These are phyloP conservation scores for Pristionchus arcanus DNA, from an alignment of 2,888 invertebrate species.

Conservation along the genomic window DNA sequence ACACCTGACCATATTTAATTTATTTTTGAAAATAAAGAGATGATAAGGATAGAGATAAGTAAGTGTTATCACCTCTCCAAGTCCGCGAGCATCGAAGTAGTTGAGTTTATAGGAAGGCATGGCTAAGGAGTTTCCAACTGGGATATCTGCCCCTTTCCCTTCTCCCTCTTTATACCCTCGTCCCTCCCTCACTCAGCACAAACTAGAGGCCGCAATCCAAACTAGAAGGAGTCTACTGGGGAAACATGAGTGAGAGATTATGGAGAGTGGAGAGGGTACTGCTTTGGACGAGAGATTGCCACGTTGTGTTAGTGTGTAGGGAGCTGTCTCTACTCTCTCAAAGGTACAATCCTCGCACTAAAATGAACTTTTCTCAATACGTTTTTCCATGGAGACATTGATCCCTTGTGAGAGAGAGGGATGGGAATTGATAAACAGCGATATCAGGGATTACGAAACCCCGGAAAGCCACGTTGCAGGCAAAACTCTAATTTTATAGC, in stretches of 20 bases:
- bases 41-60: neutral
- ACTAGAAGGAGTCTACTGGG: neutral
- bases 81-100: slow-evolving; percentile 39
- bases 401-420: neutral
- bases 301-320: slow-evolving; percentile 18
- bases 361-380: slow-evolving; percentile 1
- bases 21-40: neutral
- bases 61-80: neutral
- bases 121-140: neutral
- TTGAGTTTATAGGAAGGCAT: slow-evolving; percentile 50
- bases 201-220: neutral
- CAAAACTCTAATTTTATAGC: too few relatives aligned
- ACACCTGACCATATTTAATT: neutral
- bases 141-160: neutral
- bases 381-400: neutral
- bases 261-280: neutral
- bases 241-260: slow-evolving; percentile 25
- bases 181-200: neutral
- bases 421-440: neutral
- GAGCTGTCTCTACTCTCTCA: neutral
- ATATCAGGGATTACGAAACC: neutral
- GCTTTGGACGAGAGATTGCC: neutral
- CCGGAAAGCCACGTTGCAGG: neutral
- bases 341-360: slow-evolving; percentile 11
- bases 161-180: slow-evolving; percentile 7